Evolutionary conservation across 2,888 invertebrate genomes (phyloP).

Genomic region (Hoplodrina ambigua): DNA sequence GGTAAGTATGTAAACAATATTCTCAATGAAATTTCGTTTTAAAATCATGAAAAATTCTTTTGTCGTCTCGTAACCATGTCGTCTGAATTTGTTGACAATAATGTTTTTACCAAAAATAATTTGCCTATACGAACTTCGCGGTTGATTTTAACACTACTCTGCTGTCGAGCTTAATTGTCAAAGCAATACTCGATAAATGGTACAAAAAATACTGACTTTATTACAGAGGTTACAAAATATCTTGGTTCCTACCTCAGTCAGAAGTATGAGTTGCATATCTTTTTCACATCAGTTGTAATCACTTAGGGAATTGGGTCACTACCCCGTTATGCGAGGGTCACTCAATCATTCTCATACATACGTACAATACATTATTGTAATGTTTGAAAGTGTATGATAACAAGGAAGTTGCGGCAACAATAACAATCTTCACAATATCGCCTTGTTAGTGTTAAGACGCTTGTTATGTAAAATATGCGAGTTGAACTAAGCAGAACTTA

Average conservation of each 20-base stretch:
- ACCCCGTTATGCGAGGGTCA: slow-evolving; percentile 17
- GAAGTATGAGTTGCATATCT: slow-evolving; percentile 39
- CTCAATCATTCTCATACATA: slow-evolving; percentile 25
- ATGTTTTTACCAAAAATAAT: slow-evolving; percentile 6
- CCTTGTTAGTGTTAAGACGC: slow-evolving; percentile 1
- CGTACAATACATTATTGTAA: slow-evolving; percentile 17
- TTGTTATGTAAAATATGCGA: slow-evolving; percentile 11
- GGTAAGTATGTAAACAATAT: slow-evolving; percentile 27
- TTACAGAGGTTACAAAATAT: neutral
- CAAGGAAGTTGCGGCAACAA: neutral
- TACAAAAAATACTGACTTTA: neutral
- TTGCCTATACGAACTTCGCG: neutral
- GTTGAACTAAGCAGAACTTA: neutral
- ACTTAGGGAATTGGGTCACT: slow-evolving; percentile 56
- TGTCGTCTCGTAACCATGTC: neutral
- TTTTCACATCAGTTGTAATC: slow-evolving; percentile 48
- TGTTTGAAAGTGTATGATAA: slow-evolving; percentile 23
- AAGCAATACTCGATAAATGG: neutral
- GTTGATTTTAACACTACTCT: neutral
- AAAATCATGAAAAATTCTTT: neutral
- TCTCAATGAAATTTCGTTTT: neutral
- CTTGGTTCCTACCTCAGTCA: neutral
- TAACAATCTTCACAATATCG: neutral
- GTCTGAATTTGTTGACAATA: neutral
- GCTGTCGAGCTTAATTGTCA: neutral